Evolutionary conservation across 2,113 vertebrate genomes (phyloP).

Genomic region (Carassius gibelio): DNA sequence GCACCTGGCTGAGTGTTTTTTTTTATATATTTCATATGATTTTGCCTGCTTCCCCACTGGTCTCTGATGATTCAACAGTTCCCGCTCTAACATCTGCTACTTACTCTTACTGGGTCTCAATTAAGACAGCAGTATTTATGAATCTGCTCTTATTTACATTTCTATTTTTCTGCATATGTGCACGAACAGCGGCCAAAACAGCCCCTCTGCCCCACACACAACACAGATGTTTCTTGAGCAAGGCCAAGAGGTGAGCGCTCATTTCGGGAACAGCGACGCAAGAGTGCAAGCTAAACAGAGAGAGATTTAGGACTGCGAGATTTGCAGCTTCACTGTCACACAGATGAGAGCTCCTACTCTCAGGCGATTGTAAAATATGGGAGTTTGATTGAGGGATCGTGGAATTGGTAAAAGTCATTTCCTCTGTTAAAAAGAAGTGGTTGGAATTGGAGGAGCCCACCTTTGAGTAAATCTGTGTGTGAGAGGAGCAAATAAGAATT

Average conservation of each 20-base stretch:
- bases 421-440: neutral
- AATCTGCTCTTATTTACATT: conserved; percentile 68
- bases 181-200: conserved; percentile 55
- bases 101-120: conserved; percentile 79
- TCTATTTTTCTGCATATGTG: conserved; percentile 53
- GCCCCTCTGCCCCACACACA: conserved; percentile 57
- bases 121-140: conserved; percentile 73
- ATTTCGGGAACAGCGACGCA: neutral
- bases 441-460: neutral
- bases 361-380: conserved; percentile 36
- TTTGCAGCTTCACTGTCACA: conserved; percentile 53
- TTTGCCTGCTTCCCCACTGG: conserved; percentile 67
- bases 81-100: conserved; percentile 78
- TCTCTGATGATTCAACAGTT: conserved; percentile 81
- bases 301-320: conserved; percentile 45
- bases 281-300: conserved; percentile 17
- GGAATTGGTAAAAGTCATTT: conserved; percentile 48
- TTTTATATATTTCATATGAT: conserved; percentile 65
- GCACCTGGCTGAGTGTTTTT: conserved; percentile 71
- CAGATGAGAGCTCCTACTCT: conserved; percentile 40
- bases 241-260: conserved; percentile 52
- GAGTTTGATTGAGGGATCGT: conserved; percentile 29
- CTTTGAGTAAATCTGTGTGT: neutral
- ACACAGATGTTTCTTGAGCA: conserved; percentile 61
- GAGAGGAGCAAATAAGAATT: neutral